A percentile compares a stretch with the other conserved stretches of the same genome.
Evolutionary conservation across 1,140 invertebrate genomes (phyloP).

Genomic region (Apis cerana): DNA sequence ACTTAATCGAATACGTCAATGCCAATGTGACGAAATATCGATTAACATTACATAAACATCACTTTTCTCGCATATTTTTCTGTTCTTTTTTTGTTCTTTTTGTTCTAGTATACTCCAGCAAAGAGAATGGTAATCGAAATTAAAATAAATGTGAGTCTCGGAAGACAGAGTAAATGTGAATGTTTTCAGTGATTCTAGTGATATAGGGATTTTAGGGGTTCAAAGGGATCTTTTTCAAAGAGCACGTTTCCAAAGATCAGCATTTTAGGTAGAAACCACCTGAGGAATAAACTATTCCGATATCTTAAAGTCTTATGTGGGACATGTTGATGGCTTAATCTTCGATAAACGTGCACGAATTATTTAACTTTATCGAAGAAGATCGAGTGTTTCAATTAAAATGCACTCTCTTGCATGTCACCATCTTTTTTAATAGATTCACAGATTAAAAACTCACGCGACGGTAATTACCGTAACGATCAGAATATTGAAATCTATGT

Average conservation of each 20-base stretch:
- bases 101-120: neutral
- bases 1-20: neutral
- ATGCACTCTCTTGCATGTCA: constrained; percentile 17
- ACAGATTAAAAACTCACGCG: constrained; percentile 20
- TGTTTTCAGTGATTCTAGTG: constrained; percentile 45
- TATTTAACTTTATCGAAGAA: constrained; percentile 34
- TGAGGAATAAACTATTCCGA: constrained; percentile 37
- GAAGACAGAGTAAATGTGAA: constrained; percentile 39
- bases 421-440: neutral
- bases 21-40: no score
- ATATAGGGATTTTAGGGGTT: constrained; percentile 58
- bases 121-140: neutral
- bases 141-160: neutral
- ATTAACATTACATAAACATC: neutral
- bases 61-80: no score
- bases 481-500: no score
- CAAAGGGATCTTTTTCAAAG: constrained; percentile 39
- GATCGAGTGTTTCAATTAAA: constrained; percentile 57
- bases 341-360: constrained; percentile 63
- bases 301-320: constrained; percentile 29
- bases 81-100: no score
- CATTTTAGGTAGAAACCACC: constrained; percentile 32
- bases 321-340: constrained; percentile 62
- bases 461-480: neutral
- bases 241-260: constrained; percentile 9